Conservation (phyloP, 2,797 vertebrate genomes). For the Notamacropus eugenii region DNA sequence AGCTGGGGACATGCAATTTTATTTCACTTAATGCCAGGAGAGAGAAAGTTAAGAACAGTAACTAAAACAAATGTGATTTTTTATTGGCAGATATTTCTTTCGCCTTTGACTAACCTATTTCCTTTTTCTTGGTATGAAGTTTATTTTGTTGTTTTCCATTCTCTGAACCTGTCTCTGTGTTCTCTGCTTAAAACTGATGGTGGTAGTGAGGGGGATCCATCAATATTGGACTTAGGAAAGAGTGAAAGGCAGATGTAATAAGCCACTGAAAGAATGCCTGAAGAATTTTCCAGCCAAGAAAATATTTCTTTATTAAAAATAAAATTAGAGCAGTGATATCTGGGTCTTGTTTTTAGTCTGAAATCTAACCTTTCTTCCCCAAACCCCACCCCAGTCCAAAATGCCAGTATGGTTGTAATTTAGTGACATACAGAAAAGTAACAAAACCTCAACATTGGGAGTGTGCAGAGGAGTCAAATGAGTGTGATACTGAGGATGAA, state of each 20-base stretch:
- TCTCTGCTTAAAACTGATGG: conserved; percentile 51
- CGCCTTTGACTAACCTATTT: conserved; percentile 56
- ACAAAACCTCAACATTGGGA: conserved; percentile 3
- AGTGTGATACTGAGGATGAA: conserved; percentile 17
- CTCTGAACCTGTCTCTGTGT: conserved; percentile 54
- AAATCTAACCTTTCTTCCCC: conserved; percentile 38
- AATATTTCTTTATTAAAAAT: conserved; percentile 63
- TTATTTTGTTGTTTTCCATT: conserved; percentile 61
- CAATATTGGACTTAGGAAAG: conserved; percentile 16
- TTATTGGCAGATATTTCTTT: conserved; percentile 60
- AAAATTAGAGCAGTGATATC: conserved; percentile 49
- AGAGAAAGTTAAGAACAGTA: conserved; percentile 63
- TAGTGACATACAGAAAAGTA: conserved; percentile 47
- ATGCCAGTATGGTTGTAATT: conserved; percentile 51
- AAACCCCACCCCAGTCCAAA: conserved; percentile 15
- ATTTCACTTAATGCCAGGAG: conserved; percentile 67
- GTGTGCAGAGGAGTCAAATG: conserved; percentile 34
- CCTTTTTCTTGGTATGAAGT: conserved; percentile 61
- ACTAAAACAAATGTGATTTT: conserved; percentile 49
- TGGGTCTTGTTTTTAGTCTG: conserved; percentile 24
- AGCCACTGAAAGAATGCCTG: conserved; percentile 42
- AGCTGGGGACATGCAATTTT: conserved; percentile 15
- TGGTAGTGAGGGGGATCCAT: not conserved
- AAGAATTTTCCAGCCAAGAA: conserved; percentile 52
- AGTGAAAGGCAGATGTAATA: conserved; percentile 5